These are phyloP conservation scores for Aviceda subcristata DNA, from an alignment of 2,113 vertebrate species.

Conservation along the genomic window DNA sequence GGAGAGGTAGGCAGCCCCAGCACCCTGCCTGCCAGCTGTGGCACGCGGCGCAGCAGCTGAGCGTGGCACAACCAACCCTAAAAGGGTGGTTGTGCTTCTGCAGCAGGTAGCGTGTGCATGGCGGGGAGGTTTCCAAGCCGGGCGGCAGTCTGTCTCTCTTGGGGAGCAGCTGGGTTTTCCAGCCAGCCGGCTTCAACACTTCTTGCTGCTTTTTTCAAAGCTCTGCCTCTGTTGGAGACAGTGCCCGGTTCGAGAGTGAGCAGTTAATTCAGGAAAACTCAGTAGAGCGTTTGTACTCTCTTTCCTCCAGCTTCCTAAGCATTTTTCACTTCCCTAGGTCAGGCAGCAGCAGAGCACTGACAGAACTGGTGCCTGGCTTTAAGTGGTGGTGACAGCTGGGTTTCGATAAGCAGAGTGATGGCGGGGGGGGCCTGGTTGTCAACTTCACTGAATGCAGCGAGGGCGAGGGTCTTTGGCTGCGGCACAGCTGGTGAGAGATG, in stretches of 20 bases:
- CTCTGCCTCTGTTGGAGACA: neutral
- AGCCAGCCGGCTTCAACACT: neutral
- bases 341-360: neutral
- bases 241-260: neutral
- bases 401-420: neutral
- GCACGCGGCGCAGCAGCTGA: neutral
- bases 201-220: neutral
- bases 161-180: neutral
- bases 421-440: neutral
- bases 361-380: neutral
- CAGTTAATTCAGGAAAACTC: neutral
- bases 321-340: neutral
- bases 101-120: neutral
- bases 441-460: fast-evolving
- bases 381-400: neutral
- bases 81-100: neutral
- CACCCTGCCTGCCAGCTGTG: neutral
- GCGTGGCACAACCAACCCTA: fast-evolving
- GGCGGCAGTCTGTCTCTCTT: fast-evolving
- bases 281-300: fast-evolving
- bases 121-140: neutral
- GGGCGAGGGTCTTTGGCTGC: neutral
- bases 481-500: neutral
- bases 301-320: neutral
- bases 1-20: neutral